Evolutionary conservation across 2,888 invertebrate genomes (phyloP).

Genomic region (Cheilosia vulpina): DNA sequence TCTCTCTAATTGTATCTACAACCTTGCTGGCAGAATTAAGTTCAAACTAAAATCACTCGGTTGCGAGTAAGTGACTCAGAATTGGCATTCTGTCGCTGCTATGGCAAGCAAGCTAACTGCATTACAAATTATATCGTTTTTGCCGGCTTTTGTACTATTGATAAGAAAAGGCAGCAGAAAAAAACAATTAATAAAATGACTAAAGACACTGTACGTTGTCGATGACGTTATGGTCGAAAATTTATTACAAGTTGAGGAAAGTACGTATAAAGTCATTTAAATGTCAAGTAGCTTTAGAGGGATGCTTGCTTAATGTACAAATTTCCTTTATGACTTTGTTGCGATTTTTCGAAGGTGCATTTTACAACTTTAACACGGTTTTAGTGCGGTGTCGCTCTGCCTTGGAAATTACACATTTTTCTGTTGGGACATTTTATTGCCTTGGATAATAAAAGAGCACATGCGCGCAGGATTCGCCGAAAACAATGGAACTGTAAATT

Average conservation of each 20-base stretch:
- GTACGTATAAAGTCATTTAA: background rate
- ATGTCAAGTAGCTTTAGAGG: background rate
- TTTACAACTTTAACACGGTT: slow-evolving; percentile 21
- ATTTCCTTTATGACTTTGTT: slow-evolving; percentile 17
- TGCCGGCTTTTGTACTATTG: background rate
- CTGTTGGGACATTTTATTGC: background rate
- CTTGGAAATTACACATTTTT: background rate
- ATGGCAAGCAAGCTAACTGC: background rate
- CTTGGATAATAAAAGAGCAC: slow-evolving; percentile 2
- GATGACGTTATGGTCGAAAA: background rate
- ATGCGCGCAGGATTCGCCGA: background rate
- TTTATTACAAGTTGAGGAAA: background rate
- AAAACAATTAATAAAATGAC: background rate
- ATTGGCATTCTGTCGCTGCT: background rate
- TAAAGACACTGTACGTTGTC: background rate
- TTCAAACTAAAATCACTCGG: background rate
- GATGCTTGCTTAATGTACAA: background rate
- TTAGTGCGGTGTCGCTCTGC: slow-evolving; percentile 9
- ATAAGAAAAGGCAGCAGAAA: background rate
- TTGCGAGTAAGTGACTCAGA: background rate
- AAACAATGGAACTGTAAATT: background rate
- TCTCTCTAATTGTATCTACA: background rate
- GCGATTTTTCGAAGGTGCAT: slow-evolving; percentile 7
- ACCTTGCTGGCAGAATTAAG: background rate
- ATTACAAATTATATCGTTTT: background rate